Base-by-base conservation (phyloP, 2,113 vertebrate species). In the Dunckerocampus dactyliophorus region DNA sequence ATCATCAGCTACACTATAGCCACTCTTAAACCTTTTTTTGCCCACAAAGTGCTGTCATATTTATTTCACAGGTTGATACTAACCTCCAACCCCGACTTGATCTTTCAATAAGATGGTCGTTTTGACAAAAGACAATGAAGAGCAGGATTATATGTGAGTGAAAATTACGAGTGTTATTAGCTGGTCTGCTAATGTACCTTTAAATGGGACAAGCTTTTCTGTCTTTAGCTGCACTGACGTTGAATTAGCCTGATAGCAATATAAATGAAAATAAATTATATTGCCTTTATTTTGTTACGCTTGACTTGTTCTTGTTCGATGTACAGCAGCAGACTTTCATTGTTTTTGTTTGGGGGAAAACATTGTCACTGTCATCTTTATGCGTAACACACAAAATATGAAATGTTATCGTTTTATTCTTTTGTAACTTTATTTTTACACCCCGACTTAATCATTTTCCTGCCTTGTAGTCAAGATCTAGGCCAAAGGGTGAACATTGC, bases 121-220 rank as follows among this genome's bases (percentile, higher is more conserved):
- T 83, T 69, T 91, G 79, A 88, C 88, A 63, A 80, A 76, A 59
- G 71, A 58, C 69, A 74, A 83, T 63, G 89, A 90, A 57, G 89
- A 89, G 20, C 86, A 85, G 80, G 91, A 89, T 77, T 83, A 85
- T 70, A 90, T 92, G 91, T 92, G 72, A 91, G 91, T 91, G 10
- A 34, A 31, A 60, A n/a, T 24, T 17, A n/a, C 45, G 15, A 56
- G 15, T 21, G 6, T 9, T 42, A 12, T 59, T 31, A 47, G 43
- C 57, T 11, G 7, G 5, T n/a, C 16, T 28, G 24, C 21, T 31
- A 48, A 39, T 21, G 34, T 39, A 16, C 34, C 13, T 39, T 39
- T 39, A 56, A 53, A 20, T 24, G 49, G 37, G 49, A 16, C 49
- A 3, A 15, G 4, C 10, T 22, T 52, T 15, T 28, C 7, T 8